Percentiles rank a stretch among this genome's conserved stretches.
These are phyloP conservation scores for Vandiemenella viatica DNA, from an alignment of 2,888 invertebrate genomes.

Conservation along the genomic window DNA sequence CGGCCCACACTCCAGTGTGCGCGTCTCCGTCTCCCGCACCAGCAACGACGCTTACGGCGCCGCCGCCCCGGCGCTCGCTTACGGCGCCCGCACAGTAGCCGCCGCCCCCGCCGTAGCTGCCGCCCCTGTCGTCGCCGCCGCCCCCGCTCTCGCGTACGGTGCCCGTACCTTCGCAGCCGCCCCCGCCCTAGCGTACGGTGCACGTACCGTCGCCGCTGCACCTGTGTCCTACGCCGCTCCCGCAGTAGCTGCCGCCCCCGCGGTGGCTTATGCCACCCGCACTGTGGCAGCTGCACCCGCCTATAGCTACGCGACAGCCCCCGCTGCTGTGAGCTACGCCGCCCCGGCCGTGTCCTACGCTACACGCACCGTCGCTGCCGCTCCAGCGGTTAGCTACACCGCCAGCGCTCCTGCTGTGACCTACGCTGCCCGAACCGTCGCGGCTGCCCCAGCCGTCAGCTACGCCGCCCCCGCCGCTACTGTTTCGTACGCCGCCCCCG, in stretches of 20 bases:
- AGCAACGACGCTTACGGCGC: slow-evolving; percentile 5
- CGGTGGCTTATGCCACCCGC: not conserved
- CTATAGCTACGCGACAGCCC: no score
- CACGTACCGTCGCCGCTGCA: not conserved
- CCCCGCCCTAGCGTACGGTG: slow-evolving; percentile 18
- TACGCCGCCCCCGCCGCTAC: no score
- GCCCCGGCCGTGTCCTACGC: not conserved
- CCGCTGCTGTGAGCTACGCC: not conserved
- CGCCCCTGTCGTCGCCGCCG: slow-evolving; percentile 2
- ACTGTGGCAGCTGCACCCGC: no score
- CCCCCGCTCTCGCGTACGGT: not conserved
- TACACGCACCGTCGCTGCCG: not conserved
- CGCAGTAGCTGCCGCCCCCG: not conserved
- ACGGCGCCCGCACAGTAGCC: slow-evolving; percentile 5
- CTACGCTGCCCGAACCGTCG: not conserved
- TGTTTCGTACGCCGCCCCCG: not conserved
- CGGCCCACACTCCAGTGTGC: slow-evolving; percentile 15
- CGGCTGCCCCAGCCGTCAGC: no score
- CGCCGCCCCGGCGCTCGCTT: not conserved
- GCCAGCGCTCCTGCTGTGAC: not conserved
- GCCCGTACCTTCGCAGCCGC: not conserved
- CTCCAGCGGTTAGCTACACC: not conserved
- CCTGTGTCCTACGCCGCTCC: no score
- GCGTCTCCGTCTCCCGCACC: slow-evolving; percentile 12
- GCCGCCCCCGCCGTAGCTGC: not conserved